Evolutionary conservation across 1,140 invertebrate genomes (phyloP).

Genomic region (Chironomus tepperi): DNA sequence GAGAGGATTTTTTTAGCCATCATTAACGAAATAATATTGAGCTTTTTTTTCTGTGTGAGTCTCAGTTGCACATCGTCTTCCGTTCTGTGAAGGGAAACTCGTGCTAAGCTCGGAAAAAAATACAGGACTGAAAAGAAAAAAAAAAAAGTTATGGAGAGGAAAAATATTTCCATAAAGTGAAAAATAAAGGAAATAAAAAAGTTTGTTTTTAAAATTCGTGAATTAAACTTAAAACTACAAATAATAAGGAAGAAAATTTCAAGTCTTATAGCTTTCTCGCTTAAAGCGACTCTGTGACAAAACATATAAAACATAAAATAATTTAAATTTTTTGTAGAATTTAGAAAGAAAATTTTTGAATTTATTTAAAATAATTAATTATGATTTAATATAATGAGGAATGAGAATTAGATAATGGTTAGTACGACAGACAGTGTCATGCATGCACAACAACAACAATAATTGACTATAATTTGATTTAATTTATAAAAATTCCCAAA

Average conservation of each 20-base stretch:
- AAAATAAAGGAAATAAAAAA: background rate
- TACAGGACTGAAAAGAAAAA: background rate
- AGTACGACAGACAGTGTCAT: background rate
- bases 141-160: background rate
- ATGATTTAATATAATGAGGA: background rate
- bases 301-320: too few species aligned
- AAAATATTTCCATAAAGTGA: background rate
- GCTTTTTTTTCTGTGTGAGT: background rate
- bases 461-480: background rate
- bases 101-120: background rate
- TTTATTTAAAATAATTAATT: too few species aligned
- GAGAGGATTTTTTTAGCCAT: background rate
- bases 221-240: background rate
- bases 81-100: slow-evolving; percentile 7
- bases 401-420: slow-evolving; percentile 1
- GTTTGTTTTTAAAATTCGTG: background rate
- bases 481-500: background rate
- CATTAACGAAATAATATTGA: too few species aligned
- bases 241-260: too few species aligned
- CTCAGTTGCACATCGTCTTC: slow-evolving; percentile 11
- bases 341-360: too few species aligned
- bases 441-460: background rate
- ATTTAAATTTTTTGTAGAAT: background rate
- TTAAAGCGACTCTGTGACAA: background rate
- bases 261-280: background rate